Evolutionary conservation across 37 sponge, comb jelly and placozoan genomes (phyloP).

Genomic region (Aphrocallistes beatrix): DNA sequence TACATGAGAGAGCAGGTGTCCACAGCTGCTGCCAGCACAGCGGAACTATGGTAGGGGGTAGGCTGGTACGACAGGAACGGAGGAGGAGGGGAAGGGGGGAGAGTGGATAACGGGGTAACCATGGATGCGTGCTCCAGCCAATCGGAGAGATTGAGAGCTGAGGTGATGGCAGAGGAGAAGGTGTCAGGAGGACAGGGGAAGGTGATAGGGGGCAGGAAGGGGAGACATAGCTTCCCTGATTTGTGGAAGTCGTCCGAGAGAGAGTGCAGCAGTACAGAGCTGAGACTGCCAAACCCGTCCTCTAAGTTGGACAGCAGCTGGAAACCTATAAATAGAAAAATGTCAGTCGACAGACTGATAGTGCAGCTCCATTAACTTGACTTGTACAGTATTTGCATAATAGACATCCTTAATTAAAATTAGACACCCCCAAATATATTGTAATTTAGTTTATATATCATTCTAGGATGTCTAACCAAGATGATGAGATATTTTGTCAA

Average conservation of each 20-base stretch:
- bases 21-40: conserved; percentile 1
- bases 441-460: too few relatives aligned
- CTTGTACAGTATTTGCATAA: too few relatives aligned
- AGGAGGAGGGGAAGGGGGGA: not conserved
- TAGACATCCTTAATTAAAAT: too few relatives aligned
- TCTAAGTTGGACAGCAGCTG: not conserved
- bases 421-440: too few relatives aligned
- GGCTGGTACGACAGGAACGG: not conserved
- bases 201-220: not conserved
- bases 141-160: not conserved
- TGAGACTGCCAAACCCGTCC: not conserved
- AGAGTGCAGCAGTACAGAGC: not conserved
- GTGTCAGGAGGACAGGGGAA: not conserved
- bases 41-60: not conserved
- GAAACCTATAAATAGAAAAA: not conserved
- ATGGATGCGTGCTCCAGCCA: not conserved
- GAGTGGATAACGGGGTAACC: not conserved
- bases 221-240: not conserved
- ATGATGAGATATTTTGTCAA: too few relatives aligned
- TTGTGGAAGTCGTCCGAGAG: conserved; percentile 8
- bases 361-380: too few relatives aligned
- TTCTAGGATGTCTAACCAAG: too few relatives aligned
- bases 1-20: not conserved
- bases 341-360: too few relatives aligned
- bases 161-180: not conserved